These are phyloP conservation scores for Notocelia uddmanniana DNA, from an alignment of 2,888 invertebrate species.

Conservation along the genomic window DNA sequence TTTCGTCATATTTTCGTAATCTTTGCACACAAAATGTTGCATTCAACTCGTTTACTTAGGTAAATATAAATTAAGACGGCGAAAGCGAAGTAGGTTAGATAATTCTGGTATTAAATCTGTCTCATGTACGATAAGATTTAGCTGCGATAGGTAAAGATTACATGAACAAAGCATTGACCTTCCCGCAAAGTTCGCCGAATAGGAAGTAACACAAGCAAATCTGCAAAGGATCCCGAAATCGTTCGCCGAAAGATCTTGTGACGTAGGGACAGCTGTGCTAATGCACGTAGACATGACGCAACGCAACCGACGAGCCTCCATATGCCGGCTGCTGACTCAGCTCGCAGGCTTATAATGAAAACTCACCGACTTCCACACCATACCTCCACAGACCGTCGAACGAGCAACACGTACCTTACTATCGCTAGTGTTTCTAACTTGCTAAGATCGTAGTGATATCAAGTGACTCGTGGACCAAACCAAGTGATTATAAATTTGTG, in stretches of 20 bases:
- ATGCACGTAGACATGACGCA: constrained; percentile 13
- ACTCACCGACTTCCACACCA: constrained; percentile 63
- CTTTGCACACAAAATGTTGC: neutral
- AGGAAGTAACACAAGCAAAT: constrained; percentile 19
- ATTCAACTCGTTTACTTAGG: no score
- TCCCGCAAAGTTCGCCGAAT: constrained; percentile 5
- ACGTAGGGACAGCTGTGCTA: constrained; percentile 58
- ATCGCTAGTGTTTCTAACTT: constrained; percentile 44
- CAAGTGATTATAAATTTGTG: constrained; percentile 25
- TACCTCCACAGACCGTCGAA: constrained; percentile 68
- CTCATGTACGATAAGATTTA: no score
- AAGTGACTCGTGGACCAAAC: constrained; percentile 10
- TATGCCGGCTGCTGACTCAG: constrained; percentile 20
- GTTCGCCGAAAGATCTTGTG: constrained; percentile 46
- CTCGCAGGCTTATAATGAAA: constrained; percentile 68
- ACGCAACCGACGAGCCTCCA: constrained; percentile 41
- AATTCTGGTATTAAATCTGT: no score
- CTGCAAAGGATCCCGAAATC: constrained; percentile 32
- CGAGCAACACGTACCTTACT: constrained; percentile 65
- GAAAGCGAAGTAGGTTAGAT: no score
- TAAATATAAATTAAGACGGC: no score
- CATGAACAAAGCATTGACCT: neutral
- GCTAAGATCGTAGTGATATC: constrained; percentile 46
- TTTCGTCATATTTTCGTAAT: constrained; percentile 4
- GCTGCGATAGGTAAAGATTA: no score